Conservation (phyloP, 2,888 invertebrate species). For the Drosophila diplacantha region DNA sequence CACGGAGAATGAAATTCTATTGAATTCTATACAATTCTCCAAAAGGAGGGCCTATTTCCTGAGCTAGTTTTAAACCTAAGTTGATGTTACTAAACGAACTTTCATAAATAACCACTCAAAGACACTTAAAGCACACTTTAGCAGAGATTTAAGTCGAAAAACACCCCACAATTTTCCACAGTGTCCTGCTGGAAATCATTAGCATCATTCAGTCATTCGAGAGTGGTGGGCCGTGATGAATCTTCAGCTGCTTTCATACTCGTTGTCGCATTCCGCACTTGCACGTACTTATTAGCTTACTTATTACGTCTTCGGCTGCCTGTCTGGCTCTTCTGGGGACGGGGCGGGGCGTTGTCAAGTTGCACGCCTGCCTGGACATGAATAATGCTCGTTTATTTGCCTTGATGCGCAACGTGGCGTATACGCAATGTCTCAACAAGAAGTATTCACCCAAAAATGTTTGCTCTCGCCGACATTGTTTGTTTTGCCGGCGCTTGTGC, state of each 20-base stretch:
- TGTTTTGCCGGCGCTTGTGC: slow-evolving; percentile 12
- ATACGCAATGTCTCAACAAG: slow-evolving; percentile 55
- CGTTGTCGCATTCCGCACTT: slow-evolving; percentile 49
- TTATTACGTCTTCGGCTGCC: slow-evolving; percentile 8
- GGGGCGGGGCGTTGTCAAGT: slow-evolving; percentile 31
- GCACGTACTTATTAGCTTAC: slow-evolving; percentile 37
- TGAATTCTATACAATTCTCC: too few species aligned
- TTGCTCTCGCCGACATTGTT: slow-evolving; percentile 15
- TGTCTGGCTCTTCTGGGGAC: slow-evolving; percentile 2
- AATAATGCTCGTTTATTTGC: slow-evolving; percentile 63
- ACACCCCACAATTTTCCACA: neutral
- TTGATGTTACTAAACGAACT: neutral
- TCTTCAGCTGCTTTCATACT: slow-evolving; percentile 41
- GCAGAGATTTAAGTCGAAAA: neutral
- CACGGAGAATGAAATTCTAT: neutral
- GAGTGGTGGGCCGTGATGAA: slow-evolving; percentile 5
- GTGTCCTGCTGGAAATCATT: slow-evolving; percentile 20
- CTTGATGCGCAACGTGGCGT: slow-evolving; percentile 61
- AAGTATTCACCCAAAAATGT: slow-evolving; percentile 14
- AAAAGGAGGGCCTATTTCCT: too few species aligned
- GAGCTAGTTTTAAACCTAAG: neutral
- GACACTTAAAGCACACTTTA: neutral
- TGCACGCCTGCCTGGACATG: slow-evolving; percentile 60
- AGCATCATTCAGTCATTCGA: slow-evolving; percentile 30
- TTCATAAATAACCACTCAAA: neutral